Evolutionary conservation across 2,797 vertebrate genomes (phyloP).

Genomic region (Periophthalmus magnuspinnatus): DNA sequence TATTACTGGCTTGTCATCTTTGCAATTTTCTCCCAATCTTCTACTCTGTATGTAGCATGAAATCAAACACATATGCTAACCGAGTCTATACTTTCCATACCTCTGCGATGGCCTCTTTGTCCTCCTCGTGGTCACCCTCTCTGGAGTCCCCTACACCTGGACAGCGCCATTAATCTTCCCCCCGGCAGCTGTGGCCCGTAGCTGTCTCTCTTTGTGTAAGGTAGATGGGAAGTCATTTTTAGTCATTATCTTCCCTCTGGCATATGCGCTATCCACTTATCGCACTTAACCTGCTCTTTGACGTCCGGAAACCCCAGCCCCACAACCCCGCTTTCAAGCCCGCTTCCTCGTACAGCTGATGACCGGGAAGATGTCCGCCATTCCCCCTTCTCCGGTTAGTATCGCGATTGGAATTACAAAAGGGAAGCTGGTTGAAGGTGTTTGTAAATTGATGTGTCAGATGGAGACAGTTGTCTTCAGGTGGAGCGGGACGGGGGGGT

Average conservation of each 20-base stretch:
- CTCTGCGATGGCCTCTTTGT: slow-evolving; percentile 59
- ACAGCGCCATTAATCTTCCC: slow-evolving; percentile 76
- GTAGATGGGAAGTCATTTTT: slow-evolving; percentile 76
- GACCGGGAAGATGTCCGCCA: slow-evolving; percentile 40
- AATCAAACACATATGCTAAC: slow-evolving; percentile 38
- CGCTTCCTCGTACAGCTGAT: slow-evolving; percentile 34
- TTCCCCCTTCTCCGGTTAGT: slow-evolving; percentile 13
- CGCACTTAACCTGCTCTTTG: slow-evolving; percentile 71
- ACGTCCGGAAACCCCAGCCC: slow-evolving; percentile 44
- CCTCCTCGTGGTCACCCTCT: slow-evolving; percentile 71
- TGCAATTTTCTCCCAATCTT: slow-evolving; percentile 43
- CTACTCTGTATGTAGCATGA: slow-evolving; percentile 29
- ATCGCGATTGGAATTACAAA: slow-evolving; percentile 25
- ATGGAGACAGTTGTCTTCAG: slow-evolving; percentile 50
- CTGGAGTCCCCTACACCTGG: slow-evolving; percentile 70
- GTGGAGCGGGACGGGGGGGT: slow-evolving; percentile 45
- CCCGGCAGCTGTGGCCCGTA: slow-evolving; percentile 71
- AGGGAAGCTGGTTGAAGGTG: slow-evolving; percentile 10
- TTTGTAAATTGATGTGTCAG: slow-evolving; percentile 28
- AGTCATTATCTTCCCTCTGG: slow-evolving; percentile 75
- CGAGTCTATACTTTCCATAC: slow-evolving; percentile 23
- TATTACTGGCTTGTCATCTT: slow-evolving; percentile 38
- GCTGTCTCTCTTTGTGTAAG: slow-evolving; percentile 75
- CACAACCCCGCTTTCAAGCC: slow-evolving; percentile 10
- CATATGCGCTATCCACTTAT: slow-evolving; percentile 80